A percentile compares a stretch with the other conserved stretches of the same genome.
phyloP scores from a whole-genome alignment of 1,140 invertebrate genomes.

The Bathynomus jamesi region DNA sequence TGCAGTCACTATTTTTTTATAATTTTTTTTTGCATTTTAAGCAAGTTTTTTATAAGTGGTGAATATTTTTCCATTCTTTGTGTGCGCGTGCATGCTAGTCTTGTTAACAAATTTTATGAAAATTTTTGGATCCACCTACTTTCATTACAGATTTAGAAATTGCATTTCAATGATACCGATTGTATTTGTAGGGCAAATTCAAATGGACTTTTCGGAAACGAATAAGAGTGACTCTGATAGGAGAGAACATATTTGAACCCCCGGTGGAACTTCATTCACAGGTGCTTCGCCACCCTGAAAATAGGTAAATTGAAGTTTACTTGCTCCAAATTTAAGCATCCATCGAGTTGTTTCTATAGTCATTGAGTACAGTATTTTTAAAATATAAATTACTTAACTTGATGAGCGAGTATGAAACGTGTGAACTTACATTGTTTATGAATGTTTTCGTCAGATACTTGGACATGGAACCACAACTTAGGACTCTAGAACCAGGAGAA shows the following conservation, averaged over 20 bases:
- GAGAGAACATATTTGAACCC: conserved; percentile 51
- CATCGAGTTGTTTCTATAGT: no score
- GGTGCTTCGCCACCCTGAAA: conserved; percentile 49
- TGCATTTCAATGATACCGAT: no score
- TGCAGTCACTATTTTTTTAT: no score
- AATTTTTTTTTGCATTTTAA: no score
- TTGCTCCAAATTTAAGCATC: no score
- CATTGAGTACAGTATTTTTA: conserved; percentile 1
- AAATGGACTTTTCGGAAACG: conserved; percentile 75
- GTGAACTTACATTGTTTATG: neutral
- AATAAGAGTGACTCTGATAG: conserved; percentile 75
- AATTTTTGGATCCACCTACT: no score
- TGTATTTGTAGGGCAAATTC: conserved; percentile 68
- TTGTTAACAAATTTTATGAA: no score
- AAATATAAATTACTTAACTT: neutral
- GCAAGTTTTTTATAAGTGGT: no score
- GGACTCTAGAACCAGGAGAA: conserved; percentile 35
- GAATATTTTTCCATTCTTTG: no score
- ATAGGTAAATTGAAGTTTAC: conserved; percentile 39
- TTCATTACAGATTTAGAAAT: no score
- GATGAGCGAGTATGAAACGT: neutral
- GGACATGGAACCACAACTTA: conserved; percentile 42
- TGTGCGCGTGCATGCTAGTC: no score
- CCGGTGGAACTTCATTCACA: conserved; percentile 62
- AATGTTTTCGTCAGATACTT: conserved; percentile 35